Evolutionary conservation across 1,140 invertebrate species (phyloP), one percentile per base, ranked within the genome.

Genomic region (Amphibalanus amphitrite): DNA sequence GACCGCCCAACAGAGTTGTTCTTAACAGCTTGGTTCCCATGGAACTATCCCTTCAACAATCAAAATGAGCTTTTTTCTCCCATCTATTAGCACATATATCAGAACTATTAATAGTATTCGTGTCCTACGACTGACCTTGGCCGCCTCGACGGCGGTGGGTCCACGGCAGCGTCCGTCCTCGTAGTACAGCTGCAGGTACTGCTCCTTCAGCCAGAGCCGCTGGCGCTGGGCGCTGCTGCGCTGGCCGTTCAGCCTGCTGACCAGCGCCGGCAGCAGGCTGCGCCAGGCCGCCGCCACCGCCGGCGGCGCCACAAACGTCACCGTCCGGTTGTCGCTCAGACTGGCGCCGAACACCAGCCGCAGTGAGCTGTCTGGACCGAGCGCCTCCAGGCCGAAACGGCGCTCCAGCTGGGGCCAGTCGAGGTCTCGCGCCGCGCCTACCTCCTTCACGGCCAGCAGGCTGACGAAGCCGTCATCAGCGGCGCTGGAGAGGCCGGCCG

Each of bases 131-230:
- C 83, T 80, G 80, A 91, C 88, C 80, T 90, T 84, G 73, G 95
- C 92, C 25, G 92, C 92, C 76, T 95, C 91, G 4, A 91, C 90
- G 17, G 92, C 92, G 59, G 91, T 87, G 6, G 92, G 93, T 70
- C 92, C 90, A 73, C 85, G 84, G 78, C 89, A 90, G 8, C 74
- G 77, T 67, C 88, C 87, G 76, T 90, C 88, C 75, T 95, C 91
- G 79, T 90, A 95, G 78, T 89, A 97, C 4, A 96, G 81, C 74
- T 92, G 90, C 20, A 87, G 88, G 81, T 96, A 97, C 76, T 95
- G 92, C 74, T 92, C 90, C 80, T 95, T 95, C 0, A 97, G 82
- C 93, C 93, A 97, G 30, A 89, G 84, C 28, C 94, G 84, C 77
- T 92, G 85, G 76, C 90, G 84, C 82, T 97, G 94, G 25, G 88